Conservation (phyloP, 2,888 invertebrate genomes). For the Ashinkailepas kermadecensis region DNA sequence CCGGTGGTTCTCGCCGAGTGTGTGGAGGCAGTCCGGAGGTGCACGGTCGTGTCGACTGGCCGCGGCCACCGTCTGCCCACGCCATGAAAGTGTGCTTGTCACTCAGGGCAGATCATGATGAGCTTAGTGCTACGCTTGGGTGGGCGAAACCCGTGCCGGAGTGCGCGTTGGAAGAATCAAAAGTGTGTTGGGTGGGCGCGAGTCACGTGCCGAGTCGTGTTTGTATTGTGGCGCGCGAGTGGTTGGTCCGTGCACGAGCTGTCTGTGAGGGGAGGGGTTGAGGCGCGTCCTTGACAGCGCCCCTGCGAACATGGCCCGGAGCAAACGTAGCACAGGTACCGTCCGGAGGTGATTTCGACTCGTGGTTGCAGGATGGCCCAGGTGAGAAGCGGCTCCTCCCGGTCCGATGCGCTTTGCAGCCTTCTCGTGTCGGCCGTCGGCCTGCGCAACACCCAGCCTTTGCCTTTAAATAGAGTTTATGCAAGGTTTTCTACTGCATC, state of each 20-base stretch:
- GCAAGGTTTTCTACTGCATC: not conserved
- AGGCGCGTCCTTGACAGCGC: not conserved
- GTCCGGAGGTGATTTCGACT: not conserved
- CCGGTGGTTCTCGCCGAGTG: not conserved
- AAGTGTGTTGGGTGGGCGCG: not conserved
- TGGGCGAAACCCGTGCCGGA: not conserved
- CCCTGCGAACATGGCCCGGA: not conserved
- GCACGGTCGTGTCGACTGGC: not conserved
- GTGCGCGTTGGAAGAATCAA: not conserved
- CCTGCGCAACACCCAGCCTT: not conserved
- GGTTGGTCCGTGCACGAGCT: too few relatives aligned
- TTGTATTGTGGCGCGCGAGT: not conserved
- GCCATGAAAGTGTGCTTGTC: not conserved
- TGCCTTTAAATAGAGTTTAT: not conserved
- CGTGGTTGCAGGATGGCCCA: not conserved
- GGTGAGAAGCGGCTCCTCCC: not conserved
- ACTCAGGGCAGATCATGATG: slow-evolving; percentile 7
- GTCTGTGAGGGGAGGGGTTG: not conserved
- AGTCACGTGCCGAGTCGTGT: not conserved
- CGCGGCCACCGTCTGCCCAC: not conserved
- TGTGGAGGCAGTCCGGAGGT: not conserved
- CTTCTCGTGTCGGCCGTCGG: not conserved
- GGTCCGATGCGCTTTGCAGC: not conserved
- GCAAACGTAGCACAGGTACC: not conserved
- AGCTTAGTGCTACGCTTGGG: slow-evolving; percentile 16